Evolutionary conservation across 2,113 vertebrate genomes (phyloP), one percentile per base, ranked within the genome.

Genomic region (Euleptes europaea): DNA sequence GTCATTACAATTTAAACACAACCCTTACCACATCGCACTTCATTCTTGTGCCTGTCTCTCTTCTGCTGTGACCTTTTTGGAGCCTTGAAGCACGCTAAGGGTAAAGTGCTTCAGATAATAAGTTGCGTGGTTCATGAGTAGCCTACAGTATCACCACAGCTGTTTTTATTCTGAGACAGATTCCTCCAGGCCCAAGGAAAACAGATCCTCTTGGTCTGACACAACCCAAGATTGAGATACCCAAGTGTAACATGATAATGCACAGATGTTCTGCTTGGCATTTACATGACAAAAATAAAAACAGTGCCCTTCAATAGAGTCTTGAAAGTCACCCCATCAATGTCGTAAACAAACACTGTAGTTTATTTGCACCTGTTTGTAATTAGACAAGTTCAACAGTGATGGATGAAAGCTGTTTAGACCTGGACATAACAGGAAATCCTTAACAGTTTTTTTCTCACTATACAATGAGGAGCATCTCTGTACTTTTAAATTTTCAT

Each of bases 121-220:
- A 23, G 70, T 0, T 40, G 15, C 51, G 5, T 33, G 82, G 67
- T 84, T 38, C 49, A 81, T 82, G 69, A 31, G 67, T 78, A 86
- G 69, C 65, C 33, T 1, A 12, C 54, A 33, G 60, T 70, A 63
- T 44, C 49, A 82, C 65, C 65, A 85, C 84, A 75, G 6, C 0
- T 0, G 38, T 76, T 88, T 91, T 83, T 70, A 88, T 84, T 84
- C 86, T 23, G 47, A 49, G 0, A 0, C 67, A 80, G 60, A 83
- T 73, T 75, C 83, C 23, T 23, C 75, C 63, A 11, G 23, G 51
- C 44, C 33, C 90, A 86, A 93, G 86, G 89, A 92, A 90, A 91
- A 90, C 2, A 6, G 83, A 85, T 38, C 13, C 57, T 44, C 77
- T 72, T 77, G 67, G 80, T 63, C 10, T 5, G 57, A 85, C 86